Conservation (phyloP, 2,888 invertebrate species). For the Kuschelorhynchus macadamiae region DNA sequence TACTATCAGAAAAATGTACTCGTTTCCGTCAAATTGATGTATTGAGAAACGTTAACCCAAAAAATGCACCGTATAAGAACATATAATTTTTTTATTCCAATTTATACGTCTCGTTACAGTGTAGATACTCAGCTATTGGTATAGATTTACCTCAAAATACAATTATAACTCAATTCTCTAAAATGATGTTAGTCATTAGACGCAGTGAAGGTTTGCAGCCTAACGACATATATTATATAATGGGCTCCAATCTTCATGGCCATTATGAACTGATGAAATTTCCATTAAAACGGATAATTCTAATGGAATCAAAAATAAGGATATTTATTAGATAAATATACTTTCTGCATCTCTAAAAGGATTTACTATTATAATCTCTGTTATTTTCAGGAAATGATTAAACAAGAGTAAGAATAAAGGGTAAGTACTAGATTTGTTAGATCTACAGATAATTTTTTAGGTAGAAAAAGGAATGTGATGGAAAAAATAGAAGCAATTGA, state of each 20-base stretch:
- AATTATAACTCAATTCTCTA: constrained; percentile 24
- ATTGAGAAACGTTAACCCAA: too few species aligned
- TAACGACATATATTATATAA: constrained; percentile 31
- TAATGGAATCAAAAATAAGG: constrained; percentile 8
- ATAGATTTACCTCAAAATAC: constrained; percentile 10
- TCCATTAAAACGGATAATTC: constrained; percentile 11
- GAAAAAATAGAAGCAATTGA: constrained; percentile 16
- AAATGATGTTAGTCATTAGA: constrained; percentile 35
- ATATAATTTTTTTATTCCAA: too few species aligned
- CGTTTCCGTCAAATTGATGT: too few species aligned
- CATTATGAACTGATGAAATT: constrained; percentile 22
- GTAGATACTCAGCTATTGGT: not conserved
- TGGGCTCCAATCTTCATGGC: constrained; percentile 7
- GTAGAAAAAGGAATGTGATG: constrained; percentile 15
- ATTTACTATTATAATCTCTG: not conserved
- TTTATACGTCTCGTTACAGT: too few species aligned
- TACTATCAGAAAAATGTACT: too few species aligned
- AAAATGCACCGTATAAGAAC: too few species aligned
- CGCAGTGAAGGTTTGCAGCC: constrained; percentile 12
- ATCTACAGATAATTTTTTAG: constrained; percentile 21
- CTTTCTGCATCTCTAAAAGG: not conserved
- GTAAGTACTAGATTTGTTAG: constrained; percentile 3
- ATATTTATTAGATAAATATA: constrained; percentile 1
- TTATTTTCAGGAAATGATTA: constrained; percentile 13
- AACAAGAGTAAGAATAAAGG: constrained; percentile 10